A percentile compares a stretch with the other conserved stretches of the same genome.
Evolutionary conservation across 2,888 invertebrate genomes (phyloP).

Genomic region (Altica lythri): DNA sequence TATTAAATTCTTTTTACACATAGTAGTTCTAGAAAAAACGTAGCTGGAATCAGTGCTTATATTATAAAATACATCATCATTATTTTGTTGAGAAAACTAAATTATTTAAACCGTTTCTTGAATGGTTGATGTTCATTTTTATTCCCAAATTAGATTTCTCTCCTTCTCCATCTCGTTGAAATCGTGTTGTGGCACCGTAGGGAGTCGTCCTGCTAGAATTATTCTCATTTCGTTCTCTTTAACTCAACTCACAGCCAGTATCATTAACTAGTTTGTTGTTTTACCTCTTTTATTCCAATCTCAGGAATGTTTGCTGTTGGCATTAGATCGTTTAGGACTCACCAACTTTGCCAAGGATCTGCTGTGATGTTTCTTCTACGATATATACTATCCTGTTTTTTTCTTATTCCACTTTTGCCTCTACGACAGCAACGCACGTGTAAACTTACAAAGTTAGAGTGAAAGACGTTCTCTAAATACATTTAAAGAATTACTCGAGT

Average conservation of each 20-base stretch:
- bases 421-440: too few relatives aligned
- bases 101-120: conserved; percentile 22
- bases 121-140: conserved; percentile 34
- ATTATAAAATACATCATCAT: background rate
- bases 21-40: too few relatives aligned
- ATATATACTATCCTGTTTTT: too few relatives aligned
- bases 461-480: too few relatives aligned
- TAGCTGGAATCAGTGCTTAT: too few relatives aligned
- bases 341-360: conserved; percentile 21
- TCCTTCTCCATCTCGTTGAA: conserved; percentile 27
- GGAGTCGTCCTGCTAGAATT: conserved; percentile 44
- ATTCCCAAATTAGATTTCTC: conserved; percentile 32
- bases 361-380: too few relatives aligned
- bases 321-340: conserved; percentile 32
- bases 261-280: conserved; percentile 53
- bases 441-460: too few relatives aligned
- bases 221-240: conserved; percentile 51
- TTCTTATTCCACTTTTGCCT: too few relatives aligned
- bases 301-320: conserved; percentile 33
- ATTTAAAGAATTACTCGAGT: too few relatives aligned
- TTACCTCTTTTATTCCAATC: conserved; percentile 41
- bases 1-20: too few relatives aligned
- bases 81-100: conserved; percentile 15
- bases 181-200: conserved; percentile 37
- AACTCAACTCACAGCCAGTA: conserved; percentile 48